Evolutionary conservation across 2,888 invertebrate genomes (phyloP).

Genomic region (Lepidochrysops patricia): DNA sequence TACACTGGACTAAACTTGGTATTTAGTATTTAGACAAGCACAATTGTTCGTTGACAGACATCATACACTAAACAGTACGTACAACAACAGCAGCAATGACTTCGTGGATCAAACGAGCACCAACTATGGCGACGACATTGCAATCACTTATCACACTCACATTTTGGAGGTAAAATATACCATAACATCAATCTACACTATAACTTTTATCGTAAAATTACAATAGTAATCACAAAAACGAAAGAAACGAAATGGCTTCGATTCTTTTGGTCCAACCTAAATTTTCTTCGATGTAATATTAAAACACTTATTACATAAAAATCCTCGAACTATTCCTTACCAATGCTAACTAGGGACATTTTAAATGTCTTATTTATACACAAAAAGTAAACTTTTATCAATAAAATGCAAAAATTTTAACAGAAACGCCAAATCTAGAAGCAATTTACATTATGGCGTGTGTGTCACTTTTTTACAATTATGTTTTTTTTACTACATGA

Average conservation of each 20-base stretch:
- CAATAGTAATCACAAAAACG: slow-evolving; percentile 41
- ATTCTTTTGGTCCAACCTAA: slow-evolving; percentile 64
- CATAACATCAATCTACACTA: slow-evolving; percentile 19
- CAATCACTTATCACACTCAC: slow-evolving; percentile 38
- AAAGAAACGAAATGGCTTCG: slow-evolving; percentile 66
- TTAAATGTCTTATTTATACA: slow-evolving; percentile 55
- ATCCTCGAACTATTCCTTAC: slow-evolving; percentile 47
- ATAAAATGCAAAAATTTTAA: slow-evolving; percentile 57
- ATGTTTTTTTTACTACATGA: slow-evolving; percentile 41
- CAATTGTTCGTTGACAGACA: slow-evolving; percentile 48
- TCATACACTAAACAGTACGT: slow-evolving; percentile 54
- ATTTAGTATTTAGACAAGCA: slow-evolving; percentile 27
- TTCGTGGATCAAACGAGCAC: slow-evolving; percentile 52
- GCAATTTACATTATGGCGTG: slow-evolving; percentile 75
- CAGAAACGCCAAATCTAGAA: slow-evolving; percentile 70
- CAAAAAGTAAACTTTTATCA: slow-evolving; percentile 47
- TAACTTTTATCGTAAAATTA: slow-evolving; percentile 27
- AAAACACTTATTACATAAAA: slow-evolving; percentile 29
- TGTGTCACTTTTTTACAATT: slow-evolving; percentile 64
- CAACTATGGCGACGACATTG: slow-evolving; percentile 60
- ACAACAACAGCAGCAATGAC: slow-evolving; percentile 55
- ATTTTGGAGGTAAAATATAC: slow-evolving; percentile 25
- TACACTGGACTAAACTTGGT: slow-evolving; percentile 6
- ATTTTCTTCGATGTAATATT: slow-evolving; percentile 40
- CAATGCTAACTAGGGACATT: slow-evolving; percentile 63